Percentiles rank a stretch among this genome's conserved stretches.
These are phyloP conservation scores for Apamea monoglypha DNA, from an alignment of 2,888 invertebrate genomes.

Conservation along the genomic window DNA sequence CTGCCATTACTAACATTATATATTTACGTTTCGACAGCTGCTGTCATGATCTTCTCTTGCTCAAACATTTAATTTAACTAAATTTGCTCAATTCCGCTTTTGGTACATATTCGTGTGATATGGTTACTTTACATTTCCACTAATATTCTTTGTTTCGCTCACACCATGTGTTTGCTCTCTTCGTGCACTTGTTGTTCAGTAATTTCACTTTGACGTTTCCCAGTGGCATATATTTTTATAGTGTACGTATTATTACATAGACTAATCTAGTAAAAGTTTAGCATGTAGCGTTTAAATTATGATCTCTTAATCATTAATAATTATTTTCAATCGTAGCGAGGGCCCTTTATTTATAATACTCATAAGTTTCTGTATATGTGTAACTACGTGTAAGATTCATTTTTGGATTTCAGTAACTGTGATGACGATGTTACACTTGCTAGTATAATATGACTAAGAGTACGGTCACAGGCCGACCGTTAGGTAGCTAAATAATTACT, in stretches of 20 bases:
- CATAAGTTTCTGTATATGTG: slow-evolving; percentile 88
- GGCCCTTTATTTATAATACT: slow-evolving; percentile 89
- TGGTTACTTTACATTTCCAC: slow-evolving; percentile 50
- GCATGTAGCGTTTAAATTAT: slow-evolving; percentile 88
- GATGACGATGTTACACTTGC: slow-evolving; percentile 72
- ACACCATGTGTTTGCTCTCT: slow-evolving; percentile 59
- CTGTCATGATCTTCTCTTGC: slow-evolving; percentile 87
- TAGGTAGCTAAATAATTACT: slow-evolving; percentile 39
- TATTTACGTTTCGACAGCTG: slow-evolving; percentile 81
- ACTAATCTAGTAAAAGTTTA: slow-evolving; percentile 88
- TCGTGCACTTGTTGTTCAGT: slow-evolving; percentile 76
- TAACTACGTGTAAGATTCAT: slow-evolving; percentile 77
- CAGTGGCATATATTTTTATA: slow-evolving; percentile 87
- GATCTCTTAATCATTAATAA: slow-evolving; percentile 91
- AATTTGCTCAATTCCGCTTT: slow-evolving; percentile 88
- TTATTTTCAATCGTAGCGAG: slow-evolving; percentile 86
- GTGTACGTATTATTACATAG: slow-evolving; percentile 84
- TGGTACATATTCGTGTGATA: slow-evolving; percentile 63
- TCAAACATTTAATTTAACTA: slow-evolving; percentile 87
- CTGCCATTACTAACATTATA: slow-evolving; percentile 73
- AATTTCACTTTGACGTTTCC: slow-evolving; percentile 76
- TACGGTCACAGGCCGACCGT: slow-evolving; percentile 59
- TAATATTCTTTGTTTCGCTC: slow-evolving; percentile 49
- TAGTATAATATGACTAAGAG: slow-evolving; percentile 56
- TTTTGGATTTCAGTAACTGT: slow-evolving; percentile 78